A percentile compares a stretch with the other conserved stretches of the same genome.
Evolutionary conservation across 2,797 vertebrate species (phyloP).

Genomic region (Loris lydekkerianus): DNA sequence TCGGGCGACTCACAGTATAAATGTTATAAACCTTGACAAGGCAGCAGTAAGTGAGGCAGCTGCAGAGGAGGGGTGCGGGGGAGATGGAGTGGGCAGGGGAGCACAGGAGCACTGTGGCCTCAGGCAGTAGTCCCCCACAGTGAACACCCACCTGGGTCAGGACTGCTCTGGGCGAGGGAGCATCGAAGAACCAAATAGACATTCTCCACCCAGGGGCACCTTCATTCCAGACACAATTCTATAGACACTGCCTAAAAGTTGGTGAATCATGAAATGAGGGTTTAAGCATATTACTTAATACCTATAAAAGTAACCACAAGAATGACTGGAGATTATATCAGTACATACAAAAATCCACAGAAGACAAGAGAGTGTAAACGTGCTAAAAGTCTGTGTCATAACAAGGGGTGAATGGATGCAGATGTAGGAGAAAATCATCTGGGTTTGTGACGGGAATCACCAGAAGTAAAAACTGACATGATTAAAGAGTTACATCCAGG

Average conservation of each 20-base stretch:
- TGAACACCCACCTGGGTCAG: background rate
- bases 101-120: too few species aligned
- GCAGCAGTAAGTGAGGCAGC: background rate
- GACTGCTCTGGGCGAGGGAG: background rate
- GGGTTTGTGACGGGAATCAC: background rate
- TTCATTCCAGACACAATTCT: background rate
- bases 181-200: background rate
- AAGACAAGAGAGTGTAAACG: background rate
- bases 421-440: background rate
- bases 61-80: background rate
- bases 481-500: background rate
- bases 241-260: background rate
- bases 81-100: background rate
- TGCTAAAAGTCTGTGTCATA: too few species aligned
- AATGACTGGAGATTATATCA: background rate
- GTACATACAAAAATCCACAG: background rate
- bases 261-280: background rate
- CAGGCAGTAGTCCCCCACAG: accelerated
- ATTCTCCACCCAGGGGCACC: background rate
- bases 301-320: background rate
- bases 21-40: background rate
- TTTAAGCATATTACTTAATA: background rate
- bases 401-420: background rate
- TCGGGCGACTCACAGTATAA: background rate
- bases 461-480: background rate